Evolutionary conservation across 1,140 invertebrate species (phyloP).

Genomic region (Maniola jurtina): DNA sequence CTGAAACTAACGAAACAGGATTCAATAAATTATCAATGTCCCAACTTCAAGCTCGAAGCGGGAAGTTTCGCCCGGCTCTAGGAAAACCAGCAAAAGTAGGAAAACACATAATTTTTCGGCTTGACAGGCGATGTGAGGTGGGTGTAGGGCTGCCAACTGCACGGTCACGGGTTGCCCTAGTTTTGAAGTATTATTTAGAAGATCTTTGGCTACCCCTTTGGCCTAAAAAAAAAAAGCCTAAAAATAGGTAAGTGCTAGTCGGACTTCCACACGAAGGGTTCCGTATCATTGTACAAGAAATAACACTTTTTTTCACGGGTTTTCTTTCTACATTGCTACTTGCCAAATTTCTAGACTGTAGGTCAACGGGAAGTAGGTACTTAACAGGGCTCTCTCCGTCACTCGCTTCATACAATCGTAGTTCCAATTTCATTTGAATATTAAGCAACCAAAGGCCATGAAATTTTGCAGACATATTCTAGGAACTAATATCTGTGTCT

Average conservation of each 20-base stretch:
- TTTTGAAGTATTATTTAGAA: background rate
- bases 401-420: too few relatives aligned
- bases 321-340: too few relatives aligned
- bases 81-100: slow-evolving; percentile 41
- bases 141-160: slow-evolving; percentile 22
- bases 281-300: background rate
- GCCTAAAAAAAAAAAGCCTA: background rate
- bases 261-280: too few relatives aligned
- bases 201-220: background rate
- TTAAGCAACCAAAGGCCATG: too few relatives aligned
- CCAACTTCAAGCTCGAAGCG: slow-evolving; percentile 47
- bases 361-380: too few relatives aligned
- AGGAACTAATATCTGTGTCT: too few relatives aligned
- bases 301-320: background rate
- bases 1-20: slow-evolving; percentile 17
- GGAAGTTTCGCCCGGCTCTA: slow-evolving; percentile 42
- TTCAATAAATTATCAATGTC: slow-evolving; percentile 46
- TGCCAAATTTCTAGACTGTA: too few relatives aligned
- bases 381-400: too few relatives aligned
- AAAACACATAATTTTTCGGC: slow-evolving; percentile 56
- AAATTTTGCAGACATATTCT: too few relatives aligned
- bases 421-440: too few relatives aligned
- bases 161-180: background rate
- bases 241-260: background rate
- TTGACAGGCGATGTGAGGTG: slow-evolving; percentile 43